A percentile compares a stretch with the other conserved stretches of the same genome.
phyloP scores from a whole-genome alignment of 2,113 vertebrate genomes.

The Dissostichus mawsoni region DNA sequence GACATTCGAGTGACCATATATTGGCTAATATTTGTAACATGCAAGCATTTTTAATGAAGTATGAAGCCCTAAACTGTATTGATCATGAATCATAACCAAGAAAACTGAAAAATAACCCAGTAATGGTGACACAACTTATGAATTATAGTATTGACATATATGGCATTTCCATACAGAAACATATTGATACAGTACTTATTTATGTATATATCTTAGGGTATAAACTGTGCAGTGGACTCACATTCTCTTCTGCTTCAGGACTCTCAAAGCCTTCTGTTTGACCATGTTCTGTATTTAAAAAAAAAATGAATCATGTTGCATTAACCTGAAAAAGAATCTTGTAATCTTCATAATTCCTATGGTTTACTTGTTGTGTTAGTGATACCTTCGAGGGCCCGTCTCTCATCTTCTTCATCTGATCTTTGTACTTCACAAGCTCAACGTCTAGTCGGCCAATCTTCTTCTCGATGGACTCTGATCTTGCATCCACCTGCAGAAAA shows the following conservation, averaged over 20 bases:
- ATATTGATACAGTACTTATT: neutral
- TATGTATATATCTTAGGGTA: neutral
- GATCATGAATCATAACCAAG: neutral
- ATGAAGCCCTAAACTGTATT: neutral
- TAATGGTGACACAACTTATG: neutral
- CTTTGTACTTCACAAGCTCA: conserved; percentile 96
- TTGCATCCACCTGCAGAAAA: conserved; percentile 89
- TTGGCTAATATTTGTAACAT: neutral
- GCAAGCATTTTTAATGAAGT: neutral
- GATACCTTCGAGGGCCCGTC: conserved; percentile 95
- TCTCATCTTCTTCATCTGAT: conserved; percentile 99
- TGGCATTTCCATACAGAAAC: neutral
- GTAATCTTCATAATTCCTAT: neutral
- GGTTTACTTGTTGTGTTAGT: neutral
- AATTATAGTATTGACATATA: neutral
- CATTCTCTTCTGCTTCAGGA: conserved; percentile 98
- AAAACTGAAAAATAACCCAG: neutral
- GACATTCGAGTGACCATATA: neutral
- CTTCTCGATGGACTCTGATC: conserved; percentile 96
- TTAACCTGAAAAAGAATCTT: neutral
- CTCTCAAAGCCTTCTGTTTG: conserved; percentile 97
- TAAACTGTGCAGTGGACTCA: conserved; percentile 82
- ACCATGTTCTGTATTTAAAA: conserved; percentile 93
- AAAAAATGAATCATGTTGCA: conserved; percentile 10
- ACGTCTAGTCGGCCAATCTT: conserved; percentile 94